Base-by-base conservation (phyloP, 37 sponge, comb jelly and placozoan species). In the Halisarca cf. caerulea region DNA sequence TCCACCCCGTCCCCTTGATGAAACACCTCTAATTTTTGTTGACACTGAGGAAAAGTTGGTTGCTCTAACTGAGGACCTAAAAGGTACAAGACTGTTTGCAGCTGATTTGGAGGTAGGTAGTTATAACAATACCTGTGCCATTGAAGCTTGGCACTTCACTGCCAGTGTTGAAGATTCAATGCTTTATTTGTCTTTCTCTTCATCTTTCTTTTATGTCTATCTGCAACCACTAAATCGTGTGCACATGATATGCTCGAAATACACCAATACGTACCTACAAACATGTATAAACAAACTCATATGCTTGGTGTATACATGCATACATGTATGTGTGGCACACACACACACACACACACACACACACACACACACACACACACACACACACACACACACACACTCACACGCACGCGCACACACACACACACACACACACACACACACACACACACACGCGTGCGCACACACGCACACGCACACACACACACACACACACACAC, bases 51-150 rank as follows among this genome's bases (percentile, higher is more conserved):
- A 86, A 34, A 83, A 94, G 60, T 51, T 97, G 77, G 73, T 87
- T n/a, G 86, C 27, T 0, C 59, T 97, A 27, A 54, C 80, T 21
- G 24, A 55, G n/a, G 80, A 89, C 24, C 78, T 97, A 64, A 78
- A 37, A 71, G 33, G 34, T 34, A 87, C 77, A 43, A 86, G 57
- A 20, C 93, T 94, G 77, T 88, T 97, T 88, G 98, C 98, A 28
- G 73, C 94, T 59, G 98, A 97, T 80, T 68, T 97, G 68, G 98
- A 97, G 91, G 96, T 92, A 59, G 47, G 55, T 44, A 23, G 17
- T 55, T 55, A 17, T n/a, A n/a, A n/a, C n/a, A n/a, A n/a, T n/a
- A n/a, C n/a, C n/a, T n/a, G n/a, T n/a, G n/a, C n/a, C n/a, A n/a
- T n/a, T n/a, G n/a, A n/a, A n/a, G n/a, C n/a, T n/a, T n/a, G n/a